Evolutionary conservation across 2,113 vertebrate genomes (phyloP).

Genomic region (Tapirus terrestris): DNA sequence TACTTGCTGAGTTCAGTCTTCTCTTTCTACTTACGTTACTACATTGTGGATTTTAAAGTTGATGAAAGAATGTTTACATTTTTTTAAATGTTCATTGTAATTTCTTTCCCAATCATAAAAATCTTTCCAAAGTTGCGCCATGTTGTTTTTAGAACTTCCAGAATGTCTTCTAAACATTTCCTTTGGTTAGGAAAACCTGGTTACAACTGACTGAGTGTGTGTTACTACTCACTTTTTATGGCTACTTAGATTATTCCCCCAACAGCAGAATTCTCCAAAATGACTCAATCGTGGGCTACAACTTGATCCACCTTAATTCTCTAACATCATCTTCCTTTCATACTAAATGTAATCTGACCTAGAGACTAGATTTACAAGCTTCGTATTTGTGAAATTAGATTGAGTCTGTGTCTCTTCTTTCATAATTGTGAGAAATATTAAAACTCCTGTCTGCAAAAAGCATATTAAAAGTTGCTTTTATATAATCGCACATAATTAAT

Average conservation of each 20-base stretch:
- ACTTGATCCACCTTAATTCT: not conserved
- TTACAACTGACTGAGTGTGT: not conserved
- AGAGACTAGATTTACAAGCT: not conserved
- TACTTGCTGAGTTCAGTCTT: not conserved
- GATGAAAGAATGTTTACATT: not conserved
- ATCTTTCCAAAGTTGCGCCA: not conserved
- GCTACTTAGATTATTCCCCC: not conserved
- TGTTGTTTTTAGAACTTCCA: not conserved
- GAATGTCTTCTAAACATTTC: not conserved
- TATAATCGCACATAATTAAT: not conserved
- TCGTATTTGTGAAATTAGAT: conserved; percentile 16
- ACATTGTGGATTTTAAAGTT: not conserved
- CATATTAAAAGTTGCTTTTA: not conserved
- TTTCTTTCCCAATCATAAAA: conserved; percentile 47
- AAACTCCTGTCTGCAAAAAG: not conserved
- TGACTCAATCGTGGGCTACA: not conserved
- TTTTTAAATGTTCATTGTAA: conserved; percentile 12
- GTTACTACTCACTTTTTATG: not conserved
- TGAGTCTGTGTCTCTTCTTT: not conserved
- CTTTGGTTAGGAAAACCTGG: not conserved
- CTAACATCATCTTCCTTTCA: not conserved
- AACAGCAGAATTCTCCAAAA: not conserved
- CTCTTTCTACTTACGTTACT: not conserved
- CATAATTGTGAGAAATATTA: conserved; percentile 30
- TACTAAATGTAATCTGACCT: not conserved